Evolutionary conservation across 1,140 invertebrate species (phyloP).

Genomic region (Drosophila equinoxialis): DNA sequence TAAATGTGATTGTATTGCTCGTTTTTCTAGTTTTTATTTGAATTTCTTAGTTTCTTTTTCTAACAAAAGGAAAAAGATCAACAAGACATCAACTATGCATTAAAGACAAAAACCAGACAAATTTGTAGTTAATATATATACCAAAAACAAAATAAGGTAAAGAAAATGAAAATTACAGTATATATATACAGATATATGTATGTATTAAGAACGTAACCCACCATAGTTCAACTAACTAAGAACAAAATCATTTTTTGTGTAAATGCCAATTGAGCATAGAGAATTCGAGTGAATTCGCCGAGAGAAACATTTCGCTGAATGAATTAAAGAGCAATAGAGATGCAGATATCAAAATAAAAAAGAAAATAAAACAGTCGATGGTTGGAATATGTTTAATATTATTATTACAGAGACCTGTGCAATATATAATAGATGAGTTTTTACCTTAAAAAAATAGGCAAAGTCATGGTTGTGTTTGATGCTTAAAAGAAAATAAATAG

Average conservation of each 20-base stretch:
- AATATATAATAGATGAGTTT: conserved; percentile 6
- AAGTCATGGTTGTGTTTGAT: conserved; percentile 17
- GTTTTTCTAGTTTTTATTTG: conserved; percentile 53
- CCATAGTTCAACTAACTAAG: conserved; percentile 77
- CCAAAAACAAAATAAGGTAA: not conserved
- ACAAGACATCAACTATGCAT: conserved; percentile 47
- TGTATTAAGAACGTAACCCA: conserved; percentile 78
- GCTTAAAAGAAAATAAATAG: not conserved
- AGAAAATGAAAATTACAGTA: conserved; percentile 19
- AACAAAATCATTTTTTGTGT: conserved; percentile 74
- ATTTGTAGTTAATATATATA: conserved; percentile 51
- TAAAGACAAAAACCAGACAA: conserved; percentile 27
- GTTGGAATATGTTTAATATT: not conserved
- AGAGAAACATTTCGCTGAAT: conserved; percentile 20
- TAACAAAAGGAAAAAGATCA: conserved; percentile 3
- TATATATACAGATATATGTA: conserved; percentile 54
- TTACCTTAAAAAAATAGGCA: not conserved
- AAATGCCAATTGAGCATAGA: conserved; percentile 44
- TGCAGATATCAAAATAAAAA: conserved; percentile 5
- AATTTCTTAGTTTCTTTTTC: conserved; percentile 38
- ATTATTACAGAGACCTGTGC: conserved; percentile 7
- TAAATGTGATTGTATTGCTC: conserved; percentile 71
- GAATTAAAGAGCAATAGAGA: conserved; percentile 14
- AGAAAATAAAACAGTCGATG: not conserved
- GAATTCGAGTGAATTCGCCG: too few species aligned